phyloP scores from a whole-genome alignment of 2,888 invertebrate species.

The Campoplex nolae region DNA sequence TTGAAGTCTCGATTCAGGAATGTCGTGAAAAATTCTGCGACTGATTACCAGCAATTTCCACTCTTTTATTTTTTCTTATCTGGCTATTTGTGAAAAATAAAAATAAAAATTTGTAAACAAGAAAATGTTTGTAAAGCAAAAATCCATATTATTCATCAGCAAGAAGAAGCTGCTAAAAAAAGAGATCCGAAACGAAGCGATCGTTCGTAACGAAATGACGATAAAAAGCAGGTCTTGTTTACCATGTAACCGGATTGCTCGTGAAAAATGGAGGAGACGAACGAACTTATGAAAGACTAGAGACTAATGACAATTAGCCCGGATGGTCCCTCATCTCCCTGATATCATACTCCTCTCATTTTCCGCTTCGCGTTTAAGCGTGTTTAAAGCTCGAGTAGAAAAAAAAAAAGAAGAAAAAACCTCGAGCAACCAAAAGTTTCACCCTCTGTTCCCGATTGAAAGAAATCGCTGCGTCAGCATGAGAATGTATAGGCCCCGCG shows the following conservation, averaged over 20 bases:
- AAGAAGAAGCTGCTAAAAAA: neutral
- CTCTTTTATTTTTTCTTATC: neutral
- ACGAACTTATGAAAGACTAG: slow-evolving; percentile 8
- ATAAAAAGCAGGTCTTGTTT: slow-evolving; percentile 25
- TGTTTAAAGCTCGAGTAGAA: slow-evolving; percentile 30
- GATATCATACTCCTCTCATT: slow-evolving; percentile 39
- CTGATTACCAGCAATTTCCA: too few species aligned
- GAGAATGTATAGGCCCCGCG: slow-evolving; percentile 48
- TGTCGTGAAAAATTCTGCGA: too few species aligned
- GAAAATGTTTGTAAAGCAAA: neutral
- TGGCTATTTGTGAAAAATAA: neutral
- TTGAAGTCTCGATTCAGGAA: too few species aligned
- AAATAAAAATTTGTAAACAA: too few species aligned
- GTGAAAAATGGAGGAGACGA: neutral
- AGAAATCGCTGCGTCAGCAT: slow-evolving; percentile 64
- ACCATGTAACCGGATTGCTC: slow-evolving; percentile 47
- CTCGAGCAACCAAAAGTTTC: slow-evolving; percentile 41
- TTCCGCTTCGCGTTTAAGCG: slow-evolving; percentile 4
- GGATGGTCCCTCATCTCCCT: slow-evolving; percentile 18
- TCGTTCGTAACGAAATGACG: slow-evolving; percentile 43
- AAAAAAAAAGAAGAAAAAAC: slow-evolving; percentile 40
- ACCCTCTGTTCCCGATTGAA: slow-evolving; percentile 55
- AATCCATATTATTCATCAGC: neutral
- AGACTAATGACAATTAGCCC: slow-evolving; percentile 67
- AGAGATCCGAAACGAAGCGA: slow-evolving; percentile 22